Evolutionary conservation across 35 echinoderm and acorn worm species (phyloP), one percentile per base, ranked within the genome.

Genomic region (Strongylocentrotus purpuratus): DNA sequence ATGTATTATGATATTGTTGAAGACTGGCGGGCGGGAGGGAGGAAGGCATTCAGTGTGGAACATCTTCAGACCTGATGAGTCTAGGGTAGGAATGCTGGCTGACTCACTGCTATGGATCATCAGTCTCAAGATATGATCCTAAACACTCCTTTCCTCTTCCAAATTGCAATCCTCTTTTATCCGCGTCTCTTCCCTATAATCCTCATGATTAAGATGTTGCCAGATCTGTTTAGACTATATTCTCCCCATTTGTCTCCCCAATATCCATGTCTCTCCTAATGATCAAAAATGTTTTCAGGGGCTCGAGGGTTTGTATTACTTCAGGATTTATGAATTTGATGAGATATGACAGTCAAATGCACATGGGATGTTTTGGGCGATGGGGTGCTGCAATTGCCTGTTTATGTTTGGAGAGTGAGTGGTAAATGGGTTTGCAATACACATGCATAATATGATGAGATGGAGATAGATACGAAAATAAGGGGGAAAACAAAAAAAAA

Each of bases 161-260:
- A 78, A 78, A 78, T 78, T 78, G 65, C 65, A 78, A n/a, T 22
- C 22, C 65, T 28, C 65, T 78, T n/a, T 78, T n/a, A 78, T 78
- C 65, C 65, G 20, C 25, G 28, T 78, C 65, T 78, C 28, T 78
- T 78, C 65, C 28, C 20, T 18, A 4, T 78, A 78, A 78, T 78
- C 65, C 28, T 78, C 25, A n/a, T 78, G 65, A 78, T 78, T 78
- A 78, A 78, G 65, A 78, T 78, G 65, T 28, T 78, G 65, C 65
- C 65, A n/a, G 65, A 78, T 78, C 65, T 78, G 65, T 78, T 78
- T 78, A 78, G 65, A 78, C 22, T 78, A 78, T 78, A 78, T 78
- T 78, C 65, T 78, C 65, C 28, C 20, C 20, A 78, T 78, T 78
- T n/a, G 28, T n/a, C 65, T 28, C 65, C 65, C 65, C 65, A 78